phyloP scores from a whole-genome alignment of 37 sponge, comb jelly and placozoan species.

The Cliona cf. orientalis region DNA sequence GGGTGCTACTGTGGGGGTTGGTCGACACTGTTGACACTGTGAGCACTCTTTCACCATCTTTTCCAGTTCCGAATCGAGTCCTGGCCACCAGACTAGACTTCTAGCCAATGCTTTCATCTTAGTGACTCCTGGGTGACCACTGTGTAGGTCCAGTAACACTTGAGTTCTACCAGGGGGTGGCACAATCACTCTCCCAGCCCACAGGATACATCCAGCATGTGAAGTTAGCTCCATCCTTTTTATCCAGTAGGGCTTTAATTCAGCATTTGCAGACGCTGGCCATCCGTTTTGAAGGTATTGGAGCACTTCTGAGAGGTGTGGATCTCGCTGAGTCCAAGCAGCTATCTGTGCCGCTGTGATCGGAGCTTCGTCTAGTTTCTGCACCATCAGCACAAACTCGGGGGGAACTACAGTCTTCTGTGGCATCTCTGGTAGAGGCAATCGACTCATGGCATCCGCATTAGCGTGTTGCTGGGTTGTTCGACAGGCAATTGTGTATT shows the following conservation, averaged over 20 bases:
- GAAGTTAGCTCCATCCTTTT: slow-evolving; percentile 21
- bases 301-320: too few relatives aligned
- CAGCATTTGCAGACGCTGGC: slow-evolving; percentile 13
- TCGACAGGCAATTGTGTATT: too few relatives aligned
- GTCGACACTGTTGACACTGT: slow-evolving; percentile 4
- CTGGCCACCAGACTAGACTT: slow-evolving; percentile 56
- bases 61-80: slow-evolving; percentile 34
- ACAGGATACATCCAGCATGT: slow-evolving; percentile 40
- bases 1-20: slow-evolving; percentile 26
- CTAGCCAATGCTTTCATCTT: slow-evolving; percentile 68
- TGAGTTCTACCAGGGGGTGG: slow-evolving; percentile 7
- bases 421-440: neutral
- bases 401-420: too few relatives aligned
- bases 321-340: too few relatives aligned
- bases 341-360: too few relatives aligned
- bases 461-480: neutral
- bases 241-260: slow-evolving; percentile 17
- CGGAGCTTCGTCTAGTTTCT: too few relatives aligned
- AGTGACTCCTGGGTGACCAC: slow-evolving; percentile 41
- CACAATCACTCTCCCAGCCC: slow-evolving; percentile 44
- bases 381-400: too few relatives aligned
- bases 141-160: slow-evolving; percentile 40
- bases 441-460: neutral
- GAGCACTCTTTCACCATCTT: slow-evolving; percentile 13
- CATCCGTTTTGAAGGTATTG: slow-evolving; percentile 20